Base-by-base conservation (phyloP, 1,140 invertebrate genomes). In the Trissolcus basalis region DNA sequence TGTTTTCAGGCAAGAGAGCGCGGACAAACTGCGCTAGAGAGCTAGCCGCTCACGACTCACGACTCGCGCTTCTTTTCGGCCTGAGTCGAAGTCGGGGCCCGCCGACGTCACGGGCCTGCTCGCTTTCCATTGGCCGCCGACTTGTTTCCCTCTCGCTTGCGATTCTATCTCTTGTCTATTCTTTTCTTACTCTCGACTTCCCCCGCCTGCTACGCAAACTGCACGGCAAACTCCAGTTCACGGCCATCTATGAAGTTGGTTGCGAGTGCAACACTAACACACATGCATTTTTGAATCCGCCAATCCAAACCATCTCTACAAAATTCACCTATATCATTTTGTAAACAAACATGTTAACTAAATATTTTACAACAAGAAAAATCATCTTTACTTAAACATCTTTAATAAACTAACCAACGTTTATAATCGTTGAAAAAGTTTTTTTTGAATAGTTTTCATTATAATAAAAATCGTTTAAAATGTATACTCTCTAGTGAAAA, bases 1-100 rank as follows among this genome's bases (percentile, higher is more conserved):
- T 81, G 77, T 70, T 84, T 83, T 84, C 84, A 85, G 76, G 49
- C 81, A 83, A 82, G 80, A 87, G 84, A 84, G 85, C 85, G 82
- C 82, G 85, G 82, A 86, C 85, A 82, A 84, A 87, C 85, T 87
- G 81, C 77, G 81, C 77, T 78, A 7, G 43, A n/a, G 12, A 12
- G 61, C 63, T 39, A n/a, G 44, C 13, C 14, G 80, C 77, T 79
- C 64, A 58, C 11, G 43, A 14, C 43, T 44, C 19, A 27, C 36
- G 78, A 59, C 64, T 78, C 79, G 78, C 80, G 78, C 83, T 83
- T 85, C 82, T 63, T 81, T 79, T 82, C 12, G n/a, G 36, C n/a
- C n/a, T 80, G 83, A 83, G 78, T 83, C 36, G 59, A 58, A 48
- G 54, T 68, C 67, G 83, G 59, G 69, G 53, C 80, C 74, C 53